Percentiles rank a stretch among this genome's conserved stretches.
Conservation (phyloP, 2,113 vertebrate genomes). For the Pterophyllum scalare region DNA sequence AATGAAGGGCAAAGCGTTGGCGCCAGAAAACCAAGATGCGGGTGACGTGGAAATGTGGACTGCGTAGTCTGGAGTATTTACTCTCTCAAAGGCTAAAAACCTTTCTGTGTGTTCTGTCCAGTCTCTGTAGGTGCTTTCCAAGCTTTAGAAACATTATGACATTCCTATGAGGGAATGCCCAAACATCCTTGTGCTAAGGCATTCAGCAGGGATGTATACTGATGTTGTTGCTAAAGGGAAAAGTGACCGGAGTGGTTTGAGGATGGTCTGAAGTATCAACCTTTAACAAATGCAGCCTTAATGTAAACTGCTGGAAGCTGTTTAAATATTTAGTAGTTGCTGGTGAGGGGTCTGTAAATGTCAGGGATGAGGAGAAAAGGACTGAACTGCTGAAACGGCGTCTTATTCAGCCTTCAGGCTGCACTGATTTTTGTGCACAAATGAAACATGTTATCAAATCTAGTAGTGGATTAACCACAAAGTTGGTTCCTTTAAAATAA, state of each 20-base stretch:
- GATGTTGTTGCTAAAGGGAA: conserved; percentile 10
- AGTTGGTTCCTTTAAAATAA: neutral
- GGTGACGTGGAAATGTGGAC: neutral
- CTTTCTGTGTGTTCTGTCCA: neutral
- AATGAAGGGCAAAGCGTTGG: neutral
- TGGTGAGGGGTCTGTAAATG: conserved; percentile 10
- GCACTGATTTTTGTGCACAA: neutral
- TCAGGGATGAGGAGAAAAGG: neutral
- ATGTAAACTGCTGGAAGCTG: conserved; percentile 13
- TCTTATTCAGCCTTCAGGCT: neutral
- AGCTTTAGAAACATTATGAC: neutral
- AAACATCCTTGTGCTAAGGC: neutral
- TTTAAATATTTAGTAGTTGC: conserved; percentile 12
- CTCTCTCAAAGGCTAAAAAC: neutral
- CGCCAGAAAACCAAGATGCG: neutral
- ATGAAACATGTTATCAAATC: neutral
- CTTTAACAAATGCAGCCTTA: neutral
- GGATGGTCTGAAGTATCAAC: neutral
- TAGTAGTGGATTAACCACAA: neutral
- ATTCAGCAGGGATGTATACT: neutral
- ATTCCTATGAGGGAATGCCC: neutral
- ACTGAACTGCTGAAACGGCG: neutral
- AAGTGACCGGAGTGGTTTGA: neutral
- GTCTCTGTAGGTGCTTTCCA: neutral
- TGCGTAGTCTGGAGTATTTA: neutral